Percentiles rank a stretch among this genome's conserved stretches.
Conservation (phyloP, 2,797 vertebrate genomes). For the Acrossocheilus wenchowensis region DNA sequence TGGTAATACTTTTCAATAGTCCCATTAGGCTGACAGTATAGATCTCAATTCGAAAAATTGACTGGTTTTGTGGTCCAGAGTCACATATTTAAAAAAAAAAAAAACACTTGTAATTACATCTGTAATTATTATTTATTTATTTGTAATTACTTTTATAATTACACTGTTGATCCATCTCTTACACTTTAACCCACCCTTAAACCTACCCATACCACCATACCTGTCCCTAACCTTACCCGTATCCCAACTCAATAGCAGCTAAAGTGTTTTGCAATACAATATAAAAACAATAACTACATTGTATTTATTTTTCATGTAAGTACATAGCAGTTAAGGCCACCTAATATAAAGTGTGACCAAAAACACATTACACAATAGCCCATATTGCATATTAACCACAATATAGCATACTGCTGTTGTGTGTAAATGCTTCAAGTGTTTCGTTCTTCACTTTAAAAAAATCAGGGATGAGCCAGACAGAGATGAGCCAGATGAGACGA, state of each 20-base stretch:
- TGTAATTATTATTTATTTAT: too few relatives aligned
- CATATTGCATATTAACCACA: neutral
- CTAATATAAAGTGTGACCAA: neutral
- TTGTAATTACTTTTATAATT: neutral
- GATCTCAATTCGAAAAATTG: too few relatives aligned
- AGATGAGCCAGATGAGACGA: neutral
- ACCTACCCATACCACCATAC: too few relatives aligned
- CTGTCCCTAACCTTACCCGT: neutral
- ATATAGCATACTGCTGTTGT: neutral
- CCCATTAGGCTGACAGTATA: too few relatives aligned
- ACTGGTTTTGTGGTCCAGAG: too few relatives aligned
- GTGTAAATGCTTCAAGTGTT: neutral
- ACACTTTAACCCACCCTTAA: neutral
- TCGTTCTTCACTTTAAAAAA: neutral
- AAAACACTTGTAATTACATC: too few relatives aligned
- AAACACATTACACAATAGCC: neutral
- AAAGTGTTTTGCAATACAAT: too few relatives aligned
- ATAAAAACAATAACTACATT: too few relatives aligned
- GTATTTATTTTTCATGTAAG: neutral
- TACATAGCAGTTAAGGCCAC: neutral
- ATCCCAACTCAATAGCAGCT: too few relatives aligned
- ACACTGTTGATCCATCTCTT: neutral
- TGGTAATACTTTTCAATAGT: neutral
- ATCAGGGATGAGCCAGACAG: neutral
- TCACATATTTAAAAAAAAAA: too few relatives aligned